Percentiles rank a stretch among this genome's conserved stretches.
These are phyloP conservation scores for Rhabdophis nuchalis DNA, from an alignment of 2,797 vertebrate species.

Conservation along the genomic window DNA sequence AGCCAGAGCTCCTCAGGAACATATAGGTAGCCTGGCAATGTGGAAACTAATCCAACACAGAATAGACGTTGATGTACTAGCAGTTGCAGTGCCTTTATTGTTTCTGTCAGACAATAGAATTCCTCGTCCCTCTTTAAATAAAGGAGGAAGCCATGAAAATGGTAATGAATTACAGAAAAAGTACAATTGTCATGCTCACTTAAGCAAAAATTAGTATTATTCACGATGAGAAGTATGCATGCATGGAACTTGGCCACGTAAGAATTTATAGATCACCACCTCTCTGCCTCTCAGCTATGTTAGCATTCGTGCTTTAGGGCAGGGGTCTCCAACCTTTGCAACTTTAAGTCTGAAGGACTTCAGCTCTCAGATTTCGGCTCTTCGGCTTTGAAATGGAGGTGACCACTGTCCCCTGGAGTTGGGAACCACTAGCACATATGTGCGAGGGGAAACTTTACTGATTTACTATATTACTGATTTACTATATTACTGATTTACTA, in stretches of 20 bases:
- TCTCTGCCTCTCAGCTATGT: not conserved
- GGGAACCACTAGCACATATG: too few species aligned
- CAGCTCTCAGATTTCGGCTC: too few species aligned
- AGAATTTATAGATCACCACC: not conserved
- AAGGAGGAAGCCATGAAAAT: slow-evolving; percentile 22
- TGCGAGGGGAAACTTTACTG: too few species aligned
- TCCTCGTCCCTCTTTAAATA: slow-evolving; percentile 35
- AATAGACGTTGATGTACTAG: not conserved
- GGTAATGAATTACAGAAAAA: not conserved
- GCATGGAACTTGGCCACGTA: not conserved
- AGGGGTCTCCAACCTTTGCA: too few species aligned
- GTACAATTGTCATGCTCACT: not conserved
- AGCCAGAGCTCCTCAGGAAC: not conserved
- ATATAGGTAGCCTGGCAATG: accelerated
- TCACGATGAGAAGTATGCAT: not conserved
- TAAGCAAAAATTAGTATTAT: not conserved
- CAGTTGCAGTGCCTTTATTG: slow-evolving; percentile 55
- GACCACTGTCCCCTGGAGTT: too few species aligned
- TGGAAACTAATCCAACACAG: not conserved
- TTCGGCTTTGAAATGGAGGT: too few species aligned
- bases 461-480: not conserved
- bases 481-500: not conserved
- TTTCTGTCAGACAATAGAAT: not conserved
- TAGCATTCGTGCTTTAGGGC: not conserved
- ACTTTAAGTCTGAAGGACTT: too few species aligned